Conservation (phyloP, 2,797 vertebrate species). For the Zalophus californianus region DNA sequence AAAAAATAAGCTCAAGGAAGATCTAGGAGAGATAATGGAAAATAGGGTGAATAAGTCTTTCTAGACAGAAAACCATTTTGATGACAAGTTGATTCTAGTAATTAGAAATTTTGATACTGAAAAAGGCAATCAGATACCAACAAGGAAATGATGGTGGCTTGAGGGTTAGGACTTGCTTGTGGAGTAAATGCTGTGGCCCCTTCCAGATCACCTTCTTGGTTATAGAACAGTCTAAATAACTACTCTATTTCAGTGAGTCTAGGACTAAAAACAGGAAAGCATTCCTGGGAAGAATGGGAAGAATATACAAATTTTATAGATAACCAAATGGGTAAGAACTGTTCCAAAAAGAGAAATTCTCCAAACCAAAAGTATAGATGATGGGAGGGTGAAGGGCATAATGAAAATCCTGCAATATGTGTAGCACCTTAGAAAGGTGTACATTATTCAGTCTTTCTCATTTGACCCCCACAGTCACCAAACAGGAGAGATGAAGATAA, state of each 20-base stretch:
- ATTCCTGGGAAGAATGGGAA: background rate
- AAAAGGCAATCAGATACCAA: constrained; percentile 58
- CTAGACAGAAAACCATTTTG: constrained; percentile 63
- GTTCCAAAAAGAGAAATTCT: background rate
- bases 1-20: constrained; percentile 69
- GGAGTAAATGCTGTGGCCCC: background rate
- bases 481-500: background rate
- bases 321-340: background rate
- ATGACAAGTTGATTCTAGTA: constrained; percentile 66
- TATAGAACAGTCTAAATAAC: background rate
- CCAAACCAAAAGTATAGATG: background rate
- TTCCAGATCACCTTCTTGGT: constrained; percentile 46
- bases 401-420: background rate
- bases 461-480: background rate
- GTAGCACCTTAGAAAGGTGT: background rate
- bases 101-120: constrained; percentile 60
- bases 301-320: background rate
- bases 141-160: background rate
- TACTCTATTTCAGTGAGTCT: background rate
- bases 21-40: constrained; percentile 50
- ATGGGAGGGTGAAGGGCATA: background rate
- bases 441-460: background rate
- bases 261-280: background rate
- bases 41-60: constrained; percentile 68
- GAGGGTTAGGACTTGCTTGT: background rate